Percentiles rank a stretch among this genome's conserved stretches.
Evolutionary conservation across 2,888 invertebrate genomes (phyloP).

Genomic region (Lamproptera curius): DNA sequence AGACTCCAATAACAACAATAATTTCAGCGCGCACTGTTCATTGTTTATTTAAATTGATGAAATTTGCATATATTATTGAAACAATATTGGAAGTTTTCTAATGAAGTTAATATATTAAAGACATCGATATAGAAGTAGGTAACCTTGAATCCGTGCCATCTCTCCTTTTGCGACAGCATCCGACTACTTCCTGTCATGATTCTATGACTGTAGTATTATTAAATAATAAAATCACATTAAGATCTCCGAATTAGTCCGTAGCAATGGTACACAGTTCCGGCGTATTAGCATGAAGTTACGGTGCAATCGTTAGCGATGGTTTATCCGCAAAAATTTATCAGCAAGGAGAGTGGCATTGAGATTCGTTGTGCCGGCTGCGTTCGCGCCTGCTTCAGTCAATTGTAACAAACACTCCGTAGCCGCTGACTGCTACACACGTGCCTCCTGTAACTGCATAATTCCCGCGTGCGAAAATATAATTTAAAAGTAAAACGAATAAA

Average conservation of each 20-base stretch:
- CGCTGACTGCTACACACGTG: conserved; percentile 50
- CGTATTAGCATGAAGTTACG: conserved; percentile 6
- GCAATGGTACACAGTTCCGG: neutral
- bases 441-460: conserved; percentile 22
- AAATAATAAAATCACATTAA: too few relatives aligned
- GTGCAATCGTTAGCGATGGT: conserved; percentile 15
- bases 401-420: conserved; percentile 52
- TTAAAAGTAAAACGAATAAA: neutral
- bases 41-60: too few relatives aligned
- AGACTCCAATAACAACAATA: too few relatives aligned
- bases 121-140: too few relatives aligned
- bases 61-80: too few relatives aligned
- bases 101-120: too few relatives aligned
- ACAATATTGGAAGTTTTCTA: too few relatives aligned
- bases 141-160: too few relatives aligned
- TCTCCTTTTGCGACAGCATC: too few relatives aligned
- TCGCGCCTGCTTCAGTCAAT: conserved; percentile 47
- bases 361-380: conserved; percentile 37
- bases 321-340: conserved; percentile 33
- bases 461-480: conserved; percentile 6
- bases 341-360: conserved; percentile 60
- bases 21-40: too few relatives aligned
- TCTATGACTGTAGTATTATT: too few relatives aligned
- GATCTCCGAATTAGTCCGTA: neutral
- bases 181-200: too few relatives aligned